Evolutionary conservation across 2,113 vertebrate species (phyloP).

Genomic region (Coptodon bakossiorum): DNA sequence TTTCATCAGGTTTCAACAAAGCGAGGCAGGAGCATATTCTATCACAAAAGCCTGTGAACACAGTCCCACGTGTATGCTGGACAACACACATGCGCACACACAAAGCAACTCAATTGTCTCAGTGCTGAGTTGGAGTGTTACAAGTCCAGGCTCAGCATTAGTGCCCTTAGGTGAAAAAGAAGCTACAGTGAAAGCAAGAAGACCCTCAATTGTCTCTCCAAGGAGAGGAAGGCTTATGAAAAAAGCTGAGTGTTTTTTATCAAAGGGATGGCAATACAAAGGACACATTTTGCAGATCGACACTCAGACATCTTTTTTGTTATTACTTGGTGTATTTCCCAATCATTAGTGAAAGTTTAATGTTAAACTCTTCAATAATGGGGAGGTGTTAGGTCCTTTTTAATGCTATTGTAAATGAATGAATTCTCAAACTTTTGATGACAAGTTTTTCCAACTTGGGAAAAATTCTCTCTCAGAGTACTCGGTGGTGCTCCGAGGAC

Average conservation of each 20-base stretch:
- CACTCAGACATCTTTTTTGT: neutral
- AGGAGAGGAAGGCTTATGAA: slow-evolving; percentile 56
- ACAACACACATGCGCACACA: slow-evolving; percentile 32
- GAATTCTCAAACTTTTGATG: neutral
- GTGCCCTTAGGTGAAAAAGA: slow-evolving; percentile 61
- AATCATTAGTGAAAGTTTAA: neutral
- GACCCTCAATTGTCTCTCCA: slow-evolving; percentile 64
- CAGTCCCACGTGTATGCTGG: slow-evolving; percentile 41
- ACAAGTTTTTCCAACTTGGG: neutral
- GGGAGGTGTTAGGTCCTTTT: neutral
- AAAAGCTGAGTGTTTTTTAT: slow-evolving; percentile 19
- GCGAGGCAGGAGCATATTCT: slow-evolving; percentile 58
- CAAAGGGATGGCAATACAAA: slow-evolving; percentile 45
- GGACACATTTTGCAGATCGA: slow-evolving; percentile 20
- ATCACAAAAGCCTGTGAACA: slow-evolving; percentile 62
- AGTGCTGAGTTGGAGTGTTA: slow-evolving; percentile 19
- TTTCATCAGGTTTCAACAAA: slow-evolving; percentile 56
- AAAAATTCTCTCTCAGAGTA: neutral
- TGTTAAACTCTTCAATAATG: neutral
- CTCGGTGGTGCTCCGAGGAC: neutral
- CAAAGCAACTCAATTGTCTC: slow-evolving; percentile 53
- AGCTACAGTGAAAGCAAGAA: slow-evolving; percentile 41
- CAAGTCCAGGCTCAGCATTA: slow-evolving; percentile 44
- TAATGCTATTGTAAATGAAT: neutral
- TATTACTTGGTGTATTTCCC: neutral